Base-by-base conservation (phyloP, 2,113 vertebrate species). In the Pelecanoides urinatrix region DNA sequence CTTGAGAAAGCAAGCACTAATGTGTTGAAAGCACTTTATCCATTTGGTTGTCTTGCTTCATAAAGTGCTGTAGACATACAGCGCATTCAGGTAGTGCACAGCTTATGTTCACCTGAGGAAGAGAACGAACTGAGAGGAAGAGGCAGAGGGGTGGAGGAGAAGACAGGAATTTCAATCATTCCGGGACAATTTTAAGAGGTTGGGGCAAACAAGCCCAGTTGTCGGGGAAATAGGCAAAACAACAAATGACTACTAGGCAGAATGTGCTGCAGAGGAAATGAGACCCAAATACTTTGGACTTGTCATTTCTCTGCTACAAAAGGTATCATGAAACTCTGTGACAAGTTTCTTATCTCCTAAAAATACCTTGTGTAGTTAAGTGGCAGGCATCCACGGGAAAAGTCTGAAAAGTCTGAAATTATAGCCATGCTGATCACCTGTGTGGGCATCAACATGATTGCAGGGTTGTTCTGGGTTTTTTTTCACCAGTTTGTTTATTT, bases 31-130 rank as follows among this genome's bases (percentile, higher is more conserved):
- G 65, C 66, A 38, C 61, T 95, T 74, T 36, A 72, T 92, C 10
- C 19, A 9, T 92, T 96, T 84, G 30, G 19, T 92, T 92, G 44
- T 86, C 76, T 86, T 96, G 88, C 82, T 93, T 92, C 88, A 93
- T 83, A 52, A 92, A 84, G 34, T 87, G 47, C 76, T 0, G 0
- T 8, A 52, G 61, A 56, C 44, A 80, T 30, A 14, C 78, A 83
- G 23, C 0, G 5, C 11, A 14, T 67, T 93, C 52, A 30, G 55
- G 49, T 45, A 66, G 18, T 49, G 45, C 26, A 59, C 9, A 56
- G 52, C 32, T 85, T 72, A 7, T 78, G 36, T 56, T 91, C 3
- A 26, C 34, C 77, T 76, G 49, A 2, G 7, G 70, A 94, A 36
- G 30, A 71, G 55, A 75, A 36, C 0, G 5, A 29, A 59, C 22